Base-by-base conservation (phyloP, 2,888 invertebrate genomes). In the Parelbella ahira region DNA sequence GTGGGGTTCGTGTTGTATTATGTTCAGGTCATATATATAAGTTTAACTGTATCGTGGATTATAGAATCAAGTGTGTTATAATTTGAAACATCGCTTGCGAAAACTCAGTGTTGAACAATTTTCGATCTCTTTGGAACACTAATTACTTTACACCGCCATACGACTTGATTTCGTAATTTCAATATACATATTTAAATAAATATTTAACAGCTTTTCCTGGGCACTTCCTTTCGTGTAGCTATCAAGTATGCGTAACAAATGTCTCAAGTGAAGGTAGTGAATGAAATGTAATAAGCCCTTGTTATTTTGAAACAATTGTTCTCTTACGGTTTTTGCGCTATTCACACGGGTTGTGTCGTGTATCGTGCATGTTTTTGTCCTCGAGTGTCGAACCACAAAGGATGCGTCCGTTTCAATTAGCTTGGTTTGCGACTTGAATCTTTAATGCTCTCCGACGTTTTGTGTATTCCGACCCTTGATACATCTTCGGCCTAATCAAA, bases 321-420 rank as follows among this genome's bases (percentile, higher is more conserved):
- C 25, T 12, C 8, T 9, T 45, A 41, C 9, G 1, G 54, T 63
- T 58, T 60, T 63, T 58, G 42, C 41, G 24, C 44, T 25, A 53
- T 67, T 66, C 63, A 58, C 68, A 68, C 58, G 60, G 54, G 45
- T 51, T 48, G 25, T 28, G 11, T 29, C 30, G 45, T 39, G 37
- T 53, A 50, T 49, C 50, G 47, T 34, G 18, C n/a, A n/a, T 37
- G 33, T 41, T 52, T 53, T 57, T 60, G 52, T 54, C 54, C 60
- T 62, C 54, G 47, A 63, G 63, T 68, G 61, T 58, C 25, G 39
- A 41, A 41, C 54, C 47, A 71, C 65, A 71, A 75, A 60, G 58
- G 51, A 58, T 56, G 53, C 63, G 71, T 73, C 73, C 47, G 51
- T 60, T 64, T 63, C 66, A 75, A 76, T 78, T 74, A 75, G 56